These are phyloP conservation scores for Nannospalax galili DNA, from an alignment of 2,113 vertebrate species.

Conservation along the genomic window DNA sequence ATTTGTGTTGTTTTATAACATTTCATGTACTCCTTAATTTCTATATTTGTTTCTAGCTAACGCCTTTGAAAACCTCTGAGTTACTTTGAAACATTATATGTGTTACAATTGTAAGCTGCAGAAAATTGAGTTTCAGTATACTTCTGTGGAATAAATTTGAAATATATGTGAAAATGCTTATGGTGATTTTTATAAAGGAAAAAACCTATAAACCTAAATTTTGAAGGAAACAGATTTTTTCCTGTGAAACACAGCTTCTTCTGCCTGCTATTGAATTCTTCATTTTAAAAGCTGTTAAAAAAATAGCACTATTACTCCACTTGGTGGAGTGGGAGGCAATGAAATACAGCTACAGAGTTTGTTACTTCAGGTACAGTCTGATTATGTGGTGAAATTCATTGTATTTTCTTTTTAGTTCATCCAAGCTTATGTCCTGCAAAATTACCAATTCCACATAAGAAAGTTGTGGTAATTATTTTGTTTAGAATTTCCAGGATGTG, in stretches of 20 bases:
- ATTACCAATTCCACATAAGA: slow-evolving; percentile 79
- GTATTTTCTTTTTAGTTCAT: slow-evolving; percentile 73
- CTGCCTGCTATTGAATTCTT: slow-evolving; percentile 35
- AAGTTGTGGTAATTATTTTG: slow-evolving; percentile 81
- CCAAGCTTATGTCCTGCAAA: slow-evolving; percentile 77
- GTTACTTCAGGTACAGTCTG: slow-evolving; percentile 59
- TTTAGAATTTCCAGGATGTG: slow-evolving; percentile 67
- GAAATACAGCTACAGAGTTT: slow-evolving; percentile 77
- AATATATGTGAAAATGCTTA: slow-evolving; percentile 40
- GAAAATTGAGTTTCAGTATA: not conserved
- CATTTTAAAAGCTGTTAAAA: slow-evolving; percentile 78
- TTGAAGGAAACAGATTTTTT: slow-evolving; percentile 78
- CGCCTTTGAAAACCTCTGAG: slow-evolving; percentile 11
- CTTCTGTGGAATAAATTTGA: slow-evolving; percentile 67
- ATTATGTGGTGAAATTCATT: slow-evolving; percentile 64
- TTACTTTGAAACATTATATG: not conserved
- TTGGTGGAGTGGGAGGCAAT: slow-evolving; percentile 95
- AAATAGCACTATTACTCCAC: slow-evolving; percentile 91
- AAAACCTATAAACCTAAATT: slow-evolving; percentile 76
- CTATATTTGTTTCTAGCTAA: not conserved
- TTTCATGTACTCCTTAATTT: not conserved
- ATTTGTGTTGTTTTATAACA: not conserved
- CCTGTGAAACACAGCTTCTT: slow-evolving; percentile 67
- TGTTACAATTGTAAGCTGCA: not conserved
- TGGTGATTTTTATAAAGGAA: slow-evolving; percentile 53